Conservation (phyloP, 30 jellyfish, hydroid and myxozoan species). For the Rhopilema esculentum region DNA sequence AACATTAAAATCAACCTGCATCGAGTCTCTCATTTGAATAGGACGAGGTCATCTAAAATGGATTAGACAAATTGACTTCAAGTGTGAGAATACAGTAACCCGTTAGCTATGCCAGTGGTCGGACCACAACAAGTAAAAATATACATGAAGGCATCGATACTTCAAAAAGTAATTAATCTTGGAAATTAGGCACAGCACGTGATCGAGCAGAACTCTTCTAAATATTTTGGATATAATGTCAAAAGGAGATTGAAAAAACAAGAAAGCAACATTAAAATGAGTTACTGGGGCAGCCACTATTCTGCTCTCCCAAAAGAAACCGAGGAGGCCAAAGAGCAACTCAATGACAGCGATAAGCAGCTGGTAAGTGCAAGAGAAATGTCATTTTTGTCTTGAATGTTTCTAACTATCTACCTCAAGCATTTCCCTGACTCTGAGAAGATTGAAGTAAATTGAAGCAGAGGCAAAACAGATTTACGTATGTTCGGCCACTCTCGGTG, state of each 20-base stretch:
- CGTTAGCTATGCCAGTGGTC: background rate
- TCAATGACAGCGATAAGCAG: slow-evolving; percentile 26
- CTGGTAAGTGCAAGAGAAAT: background rate
- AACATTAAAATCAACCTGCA: background rate
- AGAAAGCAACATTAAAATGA: too few species aligned
- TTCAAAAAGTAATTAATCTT: too few species aligned
- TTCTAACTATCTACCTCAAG: too few species aligned
- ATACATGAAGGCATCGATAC: background rate
- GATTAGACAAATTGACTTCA: background rate
- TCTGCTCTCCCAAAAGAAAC: slow-evolving; percentile 26
- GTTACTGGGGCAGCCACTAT: slow-evolving; percentile 80
- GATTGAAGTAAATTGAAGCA: too few species aligned
- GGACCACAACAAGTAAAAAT: background rate
- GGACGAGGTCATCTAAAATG: background rate
- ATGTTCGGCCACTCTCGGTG: too few species aligned
- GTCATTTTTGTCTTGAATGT: background rate
- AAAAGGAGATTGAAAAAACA: too few species aligned
- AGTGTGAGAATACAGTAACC: background rate
- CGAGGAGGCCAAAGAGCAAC: slow-evolving; percentile 34
- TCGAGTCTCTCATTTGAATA: background rate
- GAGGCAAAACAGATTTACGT: too few species aligned
- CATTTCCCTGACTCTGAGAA: too few species aligned
- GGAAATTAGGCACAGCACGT: too few species aligned
- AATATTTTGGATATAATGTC: too few species aligned
- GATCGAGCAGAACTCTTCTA: too few species aligned